Percentiles rank a stretch among this genome's conserved stretches.
Evolutionary conservation across 2,113 vertebrate genomes (phyloP).

Genomic region (Microcebus ravelobensis): DNA sequence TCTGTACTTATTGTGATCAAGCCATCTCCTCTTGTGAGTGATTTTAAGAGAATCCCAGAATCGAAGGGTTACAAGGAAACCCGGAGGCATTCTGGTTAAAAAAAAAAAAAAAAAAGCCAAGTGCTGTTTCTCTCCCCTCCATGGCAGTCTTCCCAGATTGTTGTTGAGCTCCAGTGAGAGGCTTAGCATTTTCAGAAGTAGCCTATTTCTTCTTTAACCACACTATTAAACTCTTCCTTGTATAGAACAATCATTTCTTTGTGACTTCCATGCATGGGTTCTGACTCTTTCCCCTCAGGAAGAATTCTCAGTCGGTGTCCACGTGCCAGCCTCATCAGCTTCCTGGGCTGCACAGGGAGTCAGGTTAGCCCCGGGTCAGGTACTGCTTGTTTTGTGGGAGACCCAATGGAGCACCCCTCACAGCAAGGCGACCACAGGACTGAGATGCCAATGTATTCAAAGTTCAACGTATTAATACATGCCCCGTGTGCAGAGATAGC

Average conservation of each 20-base stretch:
- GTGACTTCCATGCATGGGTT: not conserved
- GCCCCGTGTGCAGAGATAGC: not conserved
- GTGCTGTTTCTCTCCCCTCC: not conserved
- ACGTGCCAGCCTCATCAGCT: not conserved
- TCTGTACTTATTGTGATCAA: not conserved
- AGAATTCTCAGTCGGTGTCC: not conserved
- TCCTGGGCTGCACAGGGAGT: not conserved
- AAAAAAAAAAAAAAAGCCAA: not conserved
- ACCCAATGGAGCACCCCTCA: not conserved
- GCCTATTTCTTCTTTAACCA: not conserved
- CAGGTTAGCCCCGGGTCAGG: not conserved
- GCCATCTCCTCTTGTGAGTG: not conserved
- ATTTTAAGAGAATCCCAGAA: not conserved
- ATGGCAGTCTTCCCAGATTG: not conserved
- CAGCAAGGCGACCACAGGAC: not conserved
- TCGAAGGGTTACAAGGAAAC: not conserved
- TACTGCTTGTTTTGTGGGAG: not conserved
- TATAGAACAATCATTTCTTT: not conserved
- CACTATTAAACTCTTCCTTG: not conserved
- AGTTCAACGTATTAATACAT: constrained; percentile 11
- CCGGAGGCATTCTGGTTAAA: not conserved
- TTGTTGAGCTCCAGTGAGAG: not conserved
- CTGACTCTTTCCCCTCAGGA: not conserved
- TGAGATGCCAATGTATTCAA: not conserved
- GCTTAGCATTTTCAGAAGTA: not conserved